Evolutionary conservation across 2,797 vertebrate genomes (phyloP).

Genomic region (Halcyon leucocephala): DNA sequence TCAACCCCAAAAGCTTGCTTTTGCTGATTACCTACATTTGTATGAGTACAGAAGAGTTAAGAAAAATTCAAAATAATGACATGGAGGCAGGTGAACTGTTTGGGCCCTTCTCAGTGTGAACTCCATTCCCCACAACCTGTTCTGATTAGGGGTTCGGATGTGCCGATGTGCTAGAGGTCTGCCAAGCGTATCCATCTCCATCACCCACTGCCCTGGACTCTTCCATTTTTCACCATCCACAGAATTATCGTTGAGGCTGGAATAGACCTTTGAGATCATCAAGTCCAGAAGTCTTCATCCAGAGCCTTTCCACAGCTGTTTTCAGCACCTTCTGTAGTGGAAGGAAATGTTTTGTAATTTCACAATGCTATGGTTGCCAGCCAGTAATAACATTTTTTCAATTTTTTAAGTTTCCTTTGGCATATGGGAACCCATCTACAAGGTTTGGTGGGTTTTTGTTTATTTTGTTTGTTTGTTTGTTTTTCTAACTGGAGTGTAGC

Average conservation of each 20-base stretch:
- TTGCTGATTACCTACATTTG: neutral
- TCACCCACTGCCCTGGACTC: neutral
- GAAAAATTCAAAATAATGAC: neutral
- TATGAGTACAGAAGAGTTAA: neutral
- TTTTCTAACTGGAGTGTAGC: too few species aligned
- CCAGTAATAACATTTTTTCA: neutral
- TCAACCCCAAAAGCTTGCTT: neutral
- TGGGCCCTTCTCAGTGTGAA: neutral
- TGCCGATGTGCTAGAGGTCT: too few species aligned
- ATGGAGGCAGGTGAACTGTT: neutral
- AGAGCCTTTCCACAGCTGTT: neutral
- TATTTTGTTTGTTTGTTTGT: too few species aligned
- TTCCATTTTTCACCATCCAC: too few species aligned
- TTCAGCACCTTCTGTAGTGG: neutral
- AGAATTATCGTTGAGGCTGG: too few species aligned
- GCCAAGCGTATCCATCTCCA: fast-evolving
- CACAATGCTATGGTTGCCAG: neutral
- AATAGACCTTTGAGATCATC: too few species aligned
- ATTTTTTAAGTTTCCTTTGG: neutral
- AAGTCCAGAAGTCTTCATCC: too few species aligned
- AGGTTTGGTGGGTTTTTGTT: too few species aligned
- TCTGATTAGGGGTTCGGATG: neutral
- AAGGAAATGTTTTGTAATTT: neutral
- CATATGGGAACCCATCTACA: fast-evolving
- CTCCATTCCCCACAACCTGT: fast-evolving